Conservation (phyloP, 2,113 vertebrate species). For the Melospiza georgiana region DNA sequence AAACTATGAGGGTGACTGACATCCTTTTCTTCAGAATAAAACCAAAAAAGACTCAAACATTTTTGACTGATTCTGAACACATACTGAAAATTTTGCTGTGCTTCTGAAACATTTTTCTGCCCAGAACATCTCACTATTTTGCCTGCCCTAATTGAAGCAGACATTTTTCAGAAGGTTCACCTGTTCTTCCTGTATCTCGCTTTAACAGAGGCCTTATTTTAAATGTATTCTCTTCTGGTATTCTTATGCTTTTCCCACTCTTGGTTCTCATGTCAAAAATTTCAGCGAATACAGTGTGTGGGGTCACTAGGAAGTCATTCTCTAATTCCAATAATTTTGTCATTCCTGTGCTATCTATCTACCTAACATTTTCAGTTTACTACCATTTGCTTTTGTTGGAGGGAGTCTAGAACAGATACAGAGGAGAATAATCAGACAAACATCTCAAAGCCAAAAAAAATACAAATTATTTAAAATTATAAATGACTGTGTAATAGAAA, state of each 20-base stretch:
- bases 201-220: neutral
- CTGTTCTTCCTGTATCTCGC: neutral
- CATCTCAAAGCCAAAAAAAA: neutral
- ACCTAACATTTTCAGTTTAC: neutral
- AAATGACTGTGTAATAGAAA: neutral
- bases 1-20: neutral
- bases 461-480: neutral
- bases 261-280: neutral
- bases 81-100: neutral
- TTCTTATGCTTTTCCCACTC: neutral
- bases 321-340: neutral
- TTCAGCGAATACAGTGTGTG: neutral
- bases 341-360: neutral
- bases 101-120: neutral
- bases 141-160: neutral
- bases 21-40: neutral
- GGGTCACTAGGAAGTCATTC: neutral
- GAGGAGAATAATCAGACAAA: neutral
- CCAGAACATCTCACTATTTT: neutral
- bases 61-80: neutral
- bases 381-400: neutral
- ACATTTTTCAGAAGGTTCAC: neutral
- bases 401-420: neutral
- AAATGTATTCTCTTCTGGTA: neutral
- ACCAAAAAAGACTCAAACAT: fast-evolving